Percentiles rank a stretch among this genome's conserved stretches.
Conservation (phyloP, 2,113 vertebrate species). For the Origma solitaria region DNA sequence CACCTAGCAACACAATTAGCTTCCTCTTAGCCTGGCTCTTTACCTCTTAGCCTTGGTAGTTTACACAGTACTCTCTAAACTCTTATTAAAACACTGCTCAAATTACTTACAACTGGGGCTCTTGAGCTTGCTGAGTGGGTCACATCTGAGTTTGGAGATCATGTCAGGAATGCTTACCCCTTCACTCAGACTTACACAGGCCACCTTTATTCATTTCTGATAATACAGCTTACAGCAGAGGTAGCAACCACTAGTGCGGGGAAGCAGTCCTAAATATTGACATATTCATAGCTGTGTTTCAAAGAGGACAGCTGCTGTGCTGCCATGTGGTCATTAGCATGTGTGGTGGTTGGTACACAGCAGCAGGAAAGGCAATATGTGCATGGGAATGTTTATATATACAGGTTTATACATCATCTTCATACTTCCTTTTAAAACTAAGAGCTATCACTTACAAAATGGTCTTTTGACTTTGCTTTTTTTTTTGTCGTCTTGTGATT, state of each 20-base stretch:
- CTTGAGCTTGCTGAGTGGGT: neutral
- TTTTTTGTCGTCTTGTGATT: neutral
- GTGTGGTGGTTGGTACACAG: neutral
- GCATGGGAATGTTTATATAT: neutral
- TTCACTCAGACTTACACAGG: neutral
- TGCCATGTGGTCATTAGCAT: accelerated
- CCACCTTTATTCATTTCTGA: neutral
- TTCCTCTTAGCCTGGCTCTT: neutral
- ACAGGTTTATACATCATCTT: neutral
- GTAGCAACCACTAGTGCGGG: neutral
- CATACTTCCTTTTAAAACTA: neutral
- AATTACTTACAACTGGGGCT: neutral
- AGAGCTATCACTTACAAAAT: neutral
- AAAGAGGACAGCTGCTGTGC: neutral
- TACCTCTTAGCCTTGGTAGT: neutral
- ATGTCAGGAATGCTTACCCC: neutral
- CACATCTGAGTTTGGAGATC: neutral
- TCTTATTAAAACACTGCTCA: neutral
- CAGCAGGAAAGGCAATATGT: neutral
- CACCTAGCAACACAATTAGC: neutral
- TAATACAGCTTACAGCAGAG: neutral
- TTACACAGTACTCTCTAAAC: neutral
- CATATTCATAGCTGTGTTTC: neutral
- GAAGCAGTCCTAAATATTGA: neutral
- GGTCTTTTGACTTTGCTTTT: neutral